Evolutionary conservation across 2,888 invertebrate genomes (phyloP).

Genomic region (Asteroscopus sphinx): DNA sequence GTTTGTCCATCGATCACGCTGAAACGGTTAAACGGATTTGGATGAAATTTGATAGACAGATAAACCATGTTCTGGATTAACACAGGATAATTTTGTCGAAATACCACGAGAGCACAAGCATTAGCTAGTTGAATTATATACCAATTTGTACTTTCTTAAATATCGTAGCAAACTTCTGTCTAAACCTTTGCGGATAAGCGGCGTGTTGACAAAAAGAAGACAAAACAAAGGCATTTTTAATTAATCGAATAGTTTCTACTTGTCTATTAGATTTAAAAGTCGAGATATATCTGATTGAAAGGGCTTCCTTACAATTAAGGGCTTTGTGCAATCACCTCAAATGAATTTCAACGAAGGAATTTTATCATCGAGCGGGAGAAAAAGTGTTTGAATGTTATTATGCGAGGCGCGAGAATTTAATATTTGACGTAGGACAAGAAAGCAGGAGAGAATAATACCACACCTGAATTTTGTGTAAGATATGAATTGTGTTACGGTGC

Average conservation of each 20-base stretch:
- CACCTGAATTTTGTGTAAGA: constrained; percentile 75
- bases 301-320: constrained; percentile 61
- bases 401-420: constrained; percentile 76
- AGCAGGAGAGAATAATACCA: constrained; percentile 62
- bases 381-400: constrained; percentile 81
- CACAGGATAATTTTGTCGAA: too few species aligned
- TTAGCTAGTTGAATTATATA: too few species aligned
- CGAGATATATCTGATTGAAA: constrained; percentile 56
- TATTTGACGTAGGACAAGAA: constrained; percentile 78
- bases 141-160: too few species aligned
- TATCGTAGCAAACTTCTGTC: too few species aligned
- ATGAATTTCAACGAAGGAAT: constrained; percentile 73
- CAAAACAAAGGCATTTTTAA: constrained; percentile 40
- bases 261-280: constrained; percentile 52
- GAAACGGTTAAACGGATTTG: too few species aligned
- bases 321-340: constrained; percentile 80
- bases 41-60: too few species aligned
- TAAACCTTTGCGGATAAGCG: not conserved
- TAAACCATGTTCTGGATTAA: too few species aligned
- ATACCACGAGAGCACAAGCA: too few species aligned
- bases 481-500: constrained; percentile 73
- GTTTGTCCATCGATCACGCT: too few species aligned
- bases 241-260: constrained; percentile 53
- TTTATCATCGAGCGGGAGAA: constrained; percentile 64
- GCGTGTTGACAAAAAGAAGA: not conserved